Base-by-base conservation (phyloP, 1,140 invertebrate genomes). In the Eumaeus atala region DNA sequence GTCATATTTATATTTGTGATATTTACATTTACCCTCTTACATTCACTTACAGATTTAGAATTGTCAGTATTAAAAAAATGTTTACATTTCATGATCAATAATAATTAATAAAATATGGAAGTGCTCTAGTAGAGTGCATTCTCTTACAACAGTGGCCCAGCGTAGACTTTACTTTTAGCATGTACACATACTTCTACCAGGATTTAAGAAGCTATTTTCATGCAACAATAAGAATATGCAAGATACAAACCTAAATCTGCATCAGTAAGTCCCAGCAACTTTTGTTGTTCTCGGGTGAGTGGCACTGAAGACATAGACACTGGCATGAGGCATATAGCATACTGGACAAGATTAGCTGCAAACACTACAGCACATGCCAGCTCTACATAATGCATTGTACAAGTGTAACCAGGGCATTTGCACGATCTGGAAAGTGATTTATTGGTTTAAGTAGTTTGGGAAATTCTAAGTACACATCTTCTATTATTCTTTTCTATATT, bases 371-470 rank as follows among this genome's bases (percentile, higher is more conserved):
- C 73, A 47, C 57, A 58, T 3, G 52, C 53, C 37, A 72, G 55
- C 64, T 77, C 75, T 47, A 66, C 70, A 36, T 74, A 75, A 53
- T 81, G 75, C 48, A 72, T 21, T 18, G 57, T 44, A 6, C 67
- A 69, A 18, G 68, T 73, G 62, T 72, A 68, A 5, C 67, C 74
- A 6, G 69, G 67, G 54, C 78, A 79, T 51, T 70, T 72, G 61
- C 68, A 65, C 36, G 64, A 77, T 37, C 77, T 80, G 49, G n/a
- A 56, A 47, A 54, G n/a, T n/a, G n/a, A n/a, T n/a, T n/a, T n/a
- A n/a, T n/a, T n/a, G n/a, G n/a, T n/a, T n/a, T n/a, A n/a, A n/a
- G n/a, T n/a, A n/a, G n/a, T n/a, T n/a, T n/a, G n/a, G n/a, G n/a
- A n/a, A n/a, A n/a, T n/a, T n/a, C n/a, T n/a, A n/a, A n/a, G n/a